phyloP scores from a whole-genome alignment of 2,888 invertebrate genomes.

The Meghimatium bilineatum region DNA sequence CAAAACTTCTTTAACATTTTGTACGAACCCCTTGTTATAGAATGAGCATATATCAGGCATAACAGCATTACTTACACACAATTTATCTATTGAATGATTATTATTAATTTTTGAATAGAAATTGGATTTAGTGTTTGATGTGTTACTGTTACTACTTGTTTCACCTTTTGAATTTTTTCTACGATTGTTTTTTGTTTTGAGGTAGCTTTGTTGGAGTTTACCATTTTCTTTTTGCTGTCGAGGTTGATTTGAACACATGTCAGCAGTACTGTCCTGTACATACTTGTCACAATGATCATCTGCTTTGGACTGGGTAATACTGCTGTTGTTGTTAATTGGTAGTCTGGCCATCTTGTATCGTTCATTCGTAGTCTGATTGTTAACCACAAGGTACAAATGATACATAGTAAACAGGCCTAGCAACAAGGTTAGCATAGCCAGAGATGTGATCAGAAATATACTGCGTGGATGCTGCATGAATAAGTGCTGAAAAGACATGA shows the following conservation, averaged over 20 bases:
- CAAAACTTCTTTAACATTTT: conserved; percentile 66
- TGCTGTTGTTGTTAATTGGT: conserved; percentile 32
- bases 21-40: conserved; percentile 62
- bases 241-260: not conserved
- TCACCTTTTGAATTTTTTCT: conserved; percentile 13
- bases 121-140: not conserved
- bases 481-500: conserved; percentile 70
- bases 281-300: not conserved
- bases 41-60: conserved; percentile 30
- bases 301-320: conserved; percentile 6
- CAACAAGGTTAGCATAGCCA: conserved; percentile 63
- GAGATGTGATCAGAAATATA: conserved; percentile 68
- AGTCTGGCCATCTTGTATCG: conserved; percentile 64
- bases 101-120: too few species aligned
- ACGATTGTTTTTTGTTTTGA: conserved; percentile 7
- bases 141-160: not conserved
- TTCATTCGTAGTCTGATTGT: conserved; percentile 76
- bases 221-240: not conserved
- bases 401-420: conserved; percentile 68
- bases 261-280: not conserved
- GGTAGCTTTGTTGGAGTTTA: conserved; percentile 2
- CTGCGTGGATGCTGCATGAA: conserved; percentile 72
- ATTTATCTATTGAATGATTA: too few species aligned
- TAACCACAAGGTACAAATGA: conserved; percentile 68
- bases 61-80: too few species aligned